Evolutionary conservation across 2,797 vertebrate species (phyloP).

Genomic region (Petrocephalus sullivani): DNA sequence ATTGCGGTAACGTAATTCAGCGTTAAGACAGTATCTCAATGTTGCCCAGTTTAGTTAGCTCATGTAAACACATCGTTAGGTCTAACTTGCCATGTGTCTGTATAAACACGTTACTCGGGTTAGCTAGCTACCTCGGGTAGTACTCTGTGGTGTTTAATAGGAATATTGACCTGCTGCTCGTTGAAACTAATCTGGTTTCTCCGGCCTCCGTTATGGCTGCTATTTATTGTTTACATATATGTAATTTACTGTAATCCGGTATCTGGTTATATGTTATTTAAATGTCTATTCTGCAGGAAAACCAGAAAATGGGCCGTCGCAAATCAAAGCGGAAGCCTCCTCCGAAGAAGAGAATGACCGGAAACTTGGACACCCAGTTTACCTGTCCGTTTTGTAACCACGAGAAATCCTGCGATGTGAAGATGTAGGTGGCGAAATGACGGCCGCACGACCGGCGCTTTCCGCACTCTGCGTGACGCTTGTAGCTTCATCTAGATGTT

Average conservation of each 20-base stretch:
- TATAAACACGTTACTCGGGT: not conserved
- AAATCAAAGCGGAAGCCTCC: constrained; percentile 90
- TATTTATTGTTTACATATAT: not conserved
- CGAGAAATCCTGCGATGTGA: constrained; percentile 90
- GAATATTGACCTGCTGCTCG: not conserved
- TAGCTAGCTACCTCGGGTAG: not conserved
- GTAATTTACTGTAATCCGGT: not conserved
- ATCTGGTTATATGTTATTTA: not conserved
- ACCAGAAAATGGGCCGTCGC: constrained; percentile 72
- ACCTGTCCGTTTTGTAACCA: constrained; percentile 95
- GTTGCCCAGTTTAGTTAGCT: not conserved
- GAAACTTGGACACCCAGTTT: constrained; percentile 83
- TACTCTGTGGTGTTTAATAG: not conserved
- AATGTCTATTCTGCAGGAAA: not conserved
- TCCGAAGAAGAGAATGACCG: constrained; percentile 87
- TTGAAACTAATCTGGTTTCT: not conserved
- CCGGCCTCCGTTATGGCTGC: not conserved
- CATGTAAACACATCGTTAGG: not conserved
- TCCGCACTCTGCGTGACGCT: not conserved
- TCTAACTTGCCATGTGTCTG: not conserved
- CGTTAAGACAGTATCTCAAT: not conserved
- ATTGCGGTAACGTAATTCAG: not conserved
- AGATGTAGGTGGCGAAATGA: constrained; percentile 69
- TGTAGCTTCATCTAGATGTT: constrained; percentile 1
- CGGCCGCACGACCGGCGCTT: not conserved